A percentile compares a stretch with the other conserved stretches of the same genome.
These are phyloP conservation scores for Apomyelois bistriatella DNA, from an alignment of 2,888 invertebrate genomes.

Conservation along the genomic window DNA sequence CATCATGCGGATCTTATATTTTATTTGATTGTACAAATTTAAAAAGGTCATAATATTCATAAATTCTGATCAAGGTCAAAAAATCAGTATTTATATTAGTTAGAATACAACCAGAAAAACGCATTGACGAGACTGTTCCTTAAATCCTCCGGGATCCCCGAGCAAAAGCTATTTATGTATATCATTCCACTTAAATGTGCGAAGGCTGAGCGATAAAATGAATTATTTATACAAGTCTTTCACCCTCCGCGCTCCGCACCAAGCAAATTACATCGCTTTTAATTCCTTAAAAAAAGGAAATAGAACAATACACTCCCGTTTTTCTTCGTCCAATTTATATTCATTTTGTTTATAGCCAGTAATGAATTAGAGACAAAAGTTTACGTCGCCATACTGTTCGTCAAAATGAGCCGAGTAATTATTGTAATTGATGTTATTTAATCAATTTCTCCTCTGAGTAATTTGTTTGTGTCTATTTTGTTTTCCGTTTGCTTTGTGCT, in stretches of 20 bases:
- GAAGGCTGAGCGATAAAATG: neutral
- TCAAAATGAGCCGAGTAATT: neutral
- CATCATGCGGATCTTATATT: too few relatives aligned
- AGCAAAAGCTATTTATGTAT: neutral
- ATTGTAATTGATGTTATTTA: neutral
- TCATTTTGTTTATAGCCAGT: conserved; percentile 7
- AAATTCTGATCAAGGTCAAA: too few relatives aligned
- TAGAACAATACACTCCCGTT: conserved; percentile 7
- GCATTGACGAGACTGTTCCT: too few relatives aligned
- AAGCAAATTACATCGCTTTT: conserved; percentile 5
- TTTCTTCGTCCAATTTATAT: conserved; percentile 5
- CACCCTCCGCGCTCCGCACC: neutral
- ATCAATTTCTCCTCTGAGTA: neutral
- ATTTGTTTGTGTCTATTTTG: too few relatives aligned
- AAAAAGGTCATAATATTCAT: too few relatives aligned
- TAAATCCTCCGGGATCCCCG: too few relatives aligned
- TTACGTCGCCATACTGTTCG: neutral
- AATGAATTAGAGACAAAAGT: conserved; percentile 13
- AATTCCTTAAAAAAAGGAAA: neutral
- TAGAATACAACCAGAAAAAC: too few relatives aligned
- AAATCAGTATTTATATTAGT: too few relatives aligned
- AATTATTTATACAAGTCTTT: conserved; percentile 6
- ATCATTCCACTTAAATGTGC: conserved; percentile 4
- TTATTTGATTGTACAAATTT: too few relatives aligned
- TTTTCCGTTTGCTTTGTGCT: too few relatives aligned